Evolutionary conservation across 2,888 invertebrate genomes (phyloP), one percentile per base, ranked within the genome.

Genomic region (Coelogynopora nodosa): DNA sequence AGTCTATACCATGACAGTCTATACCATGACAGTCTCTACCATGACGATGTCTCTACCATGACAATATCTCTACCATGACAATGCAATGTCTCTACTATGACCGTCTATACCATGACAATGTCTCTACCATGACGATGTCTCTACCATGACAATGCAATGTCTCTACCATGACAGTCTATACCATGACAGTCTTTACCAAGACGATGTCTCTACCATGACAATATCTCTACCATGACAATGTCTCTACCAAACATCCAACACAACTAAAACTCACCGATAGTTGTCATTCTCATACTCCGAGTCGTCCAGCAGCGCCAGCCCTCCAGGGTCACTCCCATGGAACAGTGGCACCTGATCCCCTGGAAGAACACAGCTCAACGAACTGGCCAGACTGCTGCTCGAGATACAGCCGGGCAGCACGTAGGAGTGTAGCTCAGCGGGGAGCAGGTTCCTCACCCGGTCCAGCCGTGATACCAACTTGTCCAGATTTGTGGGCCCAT

Each of bases 341-440:
- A 49, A 49, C 5, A 49, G 49, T 49, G 49, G 49, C 49, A 10
- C 5, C 5, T 49, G 5, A 5, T 18, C 49, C 49, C 49, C 49
- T 10, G 18, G 18, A 10, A 10, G 49, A 18, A 49, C 49, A 49
- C 49, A 80, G n/a, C 28, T 80, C 80, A 27, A 80, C n/a, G 85
- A 31, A 1, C 86, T 67, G 18, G 87, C 31, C 1, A 67, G 10
- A 28, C 86, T 87, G 29, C 30, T 30, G 30, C 87, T 87, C 30
- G 86, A 87, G 23, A 87, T 31, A 31, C 87, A 87, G 49, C 87
- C 87, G 0, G 86, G 86, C 29, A 87, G 67, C 27, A 87, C 74
- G 30, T 86, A 87, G 23, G 49, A 30, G 30, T 86, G 67, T 30
- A 87, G 30, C 26, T 86, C 31, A n/a, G 86, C 31, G 2, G 87